These are phyloP conservation scores for Agonopterix alstromeriana DNA, from an alignment of 2,888 invertebrate species.

Conservation along the genomic window DNA sequence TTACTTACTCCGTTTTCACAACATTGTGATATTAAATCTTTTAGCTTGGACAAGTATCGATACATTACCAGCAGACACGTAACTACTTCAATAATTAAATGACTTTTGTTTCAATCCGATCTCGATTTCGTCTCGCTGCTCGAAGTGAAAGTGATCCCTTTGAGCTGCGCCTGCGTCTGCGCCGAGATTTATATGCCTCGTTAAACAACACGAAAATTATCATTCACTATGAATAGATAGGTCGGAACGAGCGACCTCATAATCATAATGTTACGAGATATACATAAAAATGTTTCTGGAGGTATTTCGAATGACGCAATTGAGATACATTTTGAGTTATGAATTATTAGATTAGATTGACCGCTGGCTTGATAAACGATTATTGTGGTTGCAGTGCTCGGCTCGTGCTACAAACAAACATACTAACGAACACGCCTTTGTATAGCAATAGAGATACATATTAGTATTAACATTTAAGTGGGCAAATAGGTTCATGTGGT, in stretches of 20 bases:
- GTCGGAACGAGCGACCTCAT: slow-evolving; percentile 21
- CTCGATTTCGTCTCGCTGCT: slow-evolving; percentile 33
- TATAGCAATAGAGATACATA: no score
- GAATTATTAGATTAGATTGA: slow-evolving; percentile 2
- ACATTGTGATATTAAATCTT: no score
- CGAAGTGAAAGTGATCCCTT: slow-evolving; percentile 44
- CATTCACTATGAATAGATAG: slow-evolving; percentile 31
- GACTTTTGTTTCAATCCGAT: slow-evolving; percentile 25
- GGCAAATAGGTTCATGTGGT: no score
- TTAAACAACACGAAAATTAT: slow-evolving; percentile 28
- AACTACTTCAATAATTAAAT: neutral
- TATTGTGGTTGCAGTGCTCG: slow-evolving; percentile 4
- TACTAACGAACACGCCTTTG: no score
- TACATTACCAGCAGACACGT: slow-evolving; percentile 4
- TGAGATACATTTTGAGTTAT: slow-evolving; percentile 4
- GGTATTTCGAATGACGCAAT: slow-evolving; percentile 14
- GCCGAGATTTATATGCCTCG: slow-evolving; percentile 33
- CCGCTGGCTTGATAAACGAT: slow-evolving; percentile 5
- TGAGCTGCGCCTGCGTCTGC: slow-evolving; percentile 16
- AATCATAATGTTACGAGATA: neutral
- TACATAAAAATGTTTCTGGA: slow-evolving; percentile 1
- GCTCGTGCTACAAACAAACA: no score
- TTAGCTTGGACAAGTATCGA: neutral
- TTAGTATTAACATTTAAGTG: no score
- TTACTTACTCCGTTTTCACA: no score